Conservation (phyloP, 2,888 invertebrate genomes). For the Endomychus coccineus region DNA sequence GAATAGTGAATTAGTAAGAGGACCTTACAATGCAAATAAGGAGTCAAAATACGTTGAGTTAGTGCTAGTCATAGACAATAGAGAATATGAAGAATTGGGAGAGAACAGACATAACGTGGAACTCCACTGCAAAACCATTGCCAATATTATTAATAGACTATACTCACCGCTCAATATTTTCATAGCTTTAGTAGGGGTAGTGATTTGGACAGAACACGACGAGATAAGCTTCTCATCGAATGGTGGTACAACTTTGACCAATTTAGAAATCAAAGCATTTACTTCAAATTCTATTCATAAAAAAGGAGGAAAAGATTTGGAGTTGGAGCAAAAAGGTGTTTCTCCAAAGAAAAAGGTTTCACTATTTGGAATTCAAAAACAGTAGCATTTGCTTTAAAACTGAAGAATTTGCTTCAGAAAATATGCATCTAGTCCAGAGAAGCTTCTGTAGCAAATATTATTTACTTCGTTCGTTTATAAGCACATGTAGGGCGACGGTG, state of each 20-base stretch:
- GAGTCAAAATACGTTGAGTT: constrained; percentile 83
- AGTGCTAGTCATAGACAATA: constrained; percentile 81
- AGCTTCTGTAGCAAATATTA: too few species aligned
- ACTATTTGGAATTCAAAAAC: too few species aligned
- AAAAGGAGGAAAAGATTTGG: too few species aligned
- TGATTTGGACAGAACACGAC: constrained; percentile 88
- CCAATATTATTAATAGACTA: constrained; percentile 91
- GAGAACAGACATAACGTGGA: constrained; percentile 67
- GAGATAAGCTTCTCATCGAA: constrained; percentile 74
- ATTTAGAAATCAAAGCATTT: too few species aligned
- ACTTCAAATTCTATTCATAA: too few species aligned
- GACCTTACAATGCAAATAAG: constrained; percentile 81
- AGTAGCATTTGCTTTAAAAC: too few species aligned
- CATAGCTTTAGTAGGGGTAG: constrained; percentile 93
- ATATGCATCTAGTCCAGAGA: too few species aligned
- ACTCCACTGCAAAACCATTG: constrained; percentile 83
- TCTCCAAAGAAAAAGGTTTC: too few species aligned
- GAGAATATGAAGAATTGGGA: constrained; percentile 73
- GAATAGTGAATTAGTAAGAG: constrained; percentile 55
- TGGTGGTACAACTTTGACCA: constrained; percentile 82
- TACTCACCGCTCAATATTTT: constrained; percentile 93
- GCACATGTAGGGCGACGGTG: too few species aligned
- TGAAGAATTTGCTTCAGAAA: too few species aligned
- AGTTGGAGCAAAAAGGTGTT: too few species aligned
- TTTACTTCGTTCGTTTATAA: too few species aligned